Evolutionary conservation across 2,888 invertebrate genomes (phyloP).

Genomic region (Enchytraeus crypticus): DNA sequence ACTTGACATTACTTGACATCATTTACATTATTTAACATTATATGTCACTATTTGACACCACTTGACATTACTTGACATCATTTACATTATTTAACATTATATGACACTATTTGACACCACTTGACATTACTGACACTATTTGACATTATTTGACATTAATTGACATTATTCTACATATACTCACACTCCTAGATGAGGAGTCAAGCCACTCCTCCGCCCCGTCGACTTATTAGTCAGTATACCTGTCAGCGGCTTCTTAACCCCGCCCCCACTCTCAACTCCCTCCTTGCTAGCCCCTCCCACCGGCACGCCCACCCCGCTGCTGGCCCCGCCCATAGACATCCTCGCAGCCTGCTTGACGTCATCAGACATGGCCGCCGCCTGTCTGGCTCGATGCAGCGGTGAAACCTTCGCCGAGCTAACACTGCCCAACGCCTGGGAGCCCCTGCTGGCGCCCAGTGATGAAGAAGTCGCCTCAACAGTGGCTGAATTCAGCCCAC

Average conservation of each 20-base stretch:
- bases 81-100: too few species aligned
- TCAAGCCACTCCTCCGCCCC: constrained; percentile 9
- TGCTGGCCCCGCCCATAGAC: not conserved
- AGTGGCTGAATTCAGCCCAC: not conserved
- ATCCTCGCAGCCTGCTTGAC: constrained; percentile 6
- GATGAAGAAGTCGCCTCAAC: not conserved
- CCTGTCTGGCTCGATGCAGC: not conserved
- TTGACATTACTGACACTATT: too few species aligned
- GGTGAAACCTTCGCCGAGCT: too few species aligned
- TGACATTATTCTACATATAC: too few species aligned
- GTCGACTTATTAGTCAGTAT: constrained; percentile 21
- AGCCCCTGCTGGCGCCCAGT: not conserved
- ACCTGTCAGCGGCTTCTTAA: constrained; percentile 19
- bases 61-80: too few species aligned
- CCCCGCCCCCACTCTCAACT: not conserved
- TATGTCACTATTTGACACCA: too few species aligned
- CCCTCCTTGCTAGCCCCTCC: not conserved
- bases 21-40: too few species aligned
- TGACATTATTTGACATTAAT: too few species aligned
- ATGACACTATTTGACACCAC: too few species aligned
- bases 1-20: too few species aligned
- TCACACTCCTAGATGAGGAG: too few species aligned
- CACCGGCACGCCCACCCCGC: not conserved
- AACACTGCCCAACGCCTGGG: too few species aligned
- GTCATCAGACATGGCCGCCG: constrained; percentile 19